Evolutionary conservation across 2,888 invertebrate species (phyloP).

Genomic region (Leucoptera coffeella): DNA sequence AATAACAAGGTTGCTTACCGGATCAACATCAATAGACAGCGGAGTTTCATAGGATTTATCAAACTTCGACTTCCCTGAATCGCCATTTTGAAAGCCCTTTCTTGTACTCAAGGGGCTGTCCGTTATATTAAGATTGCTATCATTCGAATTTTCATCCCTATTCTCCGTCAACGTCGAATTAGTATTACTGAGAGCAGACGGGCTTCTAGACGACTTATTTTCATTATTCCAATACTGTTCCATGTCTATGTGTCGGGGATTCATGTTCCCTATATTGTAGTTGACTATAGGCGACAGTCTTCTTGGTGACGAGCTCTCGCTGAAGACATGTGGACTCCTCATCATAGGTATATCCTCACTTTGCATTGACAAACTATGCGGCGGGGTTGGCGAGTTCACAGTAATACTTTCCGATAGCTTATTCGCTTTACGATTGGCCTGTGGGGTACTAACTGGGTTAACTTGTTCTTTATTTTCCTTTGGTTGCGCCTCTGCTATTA

Average conservation of each 20-base stretch:
- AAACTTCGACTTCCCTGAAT: conserved; percentile 16
- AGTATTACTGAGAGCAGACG: conserved; percentile 21
- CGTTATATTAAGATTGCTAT: conserved; percentile 25
- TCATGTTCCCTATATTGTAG: conserved; percentile 48
- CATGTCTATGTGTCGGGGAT: conserved; percentile 39
- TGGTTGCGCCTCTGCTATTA: conserved; percentile 28
- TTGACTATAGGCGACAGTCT: conserved; percentile 39
- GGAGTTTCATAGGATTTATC: conserved; percentile 41
- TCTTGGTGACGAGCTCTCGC: conserved; percentile 34
- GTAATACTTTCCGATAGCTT: conserved; percentile 17
- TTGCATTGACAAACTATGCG: conserved; percentile 10
- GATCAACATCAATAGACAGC: conserved; percentile 62
- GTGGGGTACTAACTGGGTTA: conserved; percentile 26
- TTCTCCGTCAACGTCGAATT: conserved; percentile 15
- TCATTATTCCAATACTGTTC: conserved; percentile 35
- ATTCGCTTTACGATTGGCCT: conserved; percentile 19
- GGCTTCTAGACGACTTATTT: conserved; percentile 23
- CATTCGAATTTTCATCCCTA: conserved; percentile 36
- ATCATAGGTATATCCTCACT: conserved; percentile 26
- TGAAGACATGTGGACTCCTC: conserved; percentile 36
- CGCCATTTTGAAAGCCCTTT: conserved; percentile 29
- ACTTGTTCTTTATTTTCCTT: conserved; percentile 27
- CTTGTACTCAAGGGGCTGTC: conserved; percentile 28
- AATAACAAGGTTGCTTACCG: no score
- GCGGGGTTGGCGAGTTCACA: conserved; percentile 26